Base-by-base conservation (phyloP, 2,797 vertebrate genomes). In the Caiman crocodilus region DNA sequence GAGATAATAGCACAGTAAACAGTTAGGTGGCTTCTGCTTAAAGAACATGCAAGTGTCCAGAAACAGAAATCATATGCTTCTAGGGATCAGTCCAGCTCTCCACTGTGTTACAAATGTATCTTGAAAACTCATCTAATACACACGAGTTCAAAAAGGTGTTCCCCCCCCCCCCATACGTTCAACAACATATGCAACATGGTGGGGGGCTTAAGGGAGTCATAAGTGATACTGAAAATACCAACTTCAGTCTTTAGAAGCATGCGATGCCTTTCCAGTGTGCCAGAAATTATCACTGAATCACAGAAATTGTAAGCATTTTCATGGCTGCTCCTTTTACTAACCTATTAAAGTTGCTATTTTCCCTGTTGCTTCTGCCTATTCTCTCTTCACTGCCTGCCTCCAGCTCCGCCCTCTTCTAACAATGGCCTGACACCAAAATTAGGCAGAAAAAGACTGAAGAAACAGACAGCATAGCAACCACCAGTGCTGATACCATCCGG, bases 361-460 rank as follows among this genome's bases (percentile, higher is more conserved):
- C 18, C 74, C 55, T 76, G 17, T 55, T 76, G 55, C 55, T 76
- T 28, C 18, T 42, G n/a, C 63, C 61, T 23, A 14, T 23, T 56
- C 28, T 23, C 21, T 55, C 28, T 23, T 56, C 20, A 7, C 20
- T 65, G 28, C 78, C 74, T 58, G 20, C 11, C 42, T 30, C 61
- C 28, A 15, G 8, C 7, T 73, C 67, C 35, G 23, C 35, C 35
- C 59, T 17, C 65, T 93, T 50, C 89, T 75, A 10, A 76, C 67
- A 50, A 79, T 0, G 69, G 9, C 20, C 28, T 89, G 85, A 74
- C 50, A 80, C n/a, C 26, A 35, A 32, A 5, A 61, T 59, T 18
- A 42, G 59, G 50, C 5, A 0, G 14, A 71, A 64, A 1, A 0
- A 0, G 56, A 1, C 5, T 2, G 79, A 84, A 67, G 85, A 28